Conservation (phyloP, 2,797 vertebrate genomes). For the Malacoraja senta region DNA sequence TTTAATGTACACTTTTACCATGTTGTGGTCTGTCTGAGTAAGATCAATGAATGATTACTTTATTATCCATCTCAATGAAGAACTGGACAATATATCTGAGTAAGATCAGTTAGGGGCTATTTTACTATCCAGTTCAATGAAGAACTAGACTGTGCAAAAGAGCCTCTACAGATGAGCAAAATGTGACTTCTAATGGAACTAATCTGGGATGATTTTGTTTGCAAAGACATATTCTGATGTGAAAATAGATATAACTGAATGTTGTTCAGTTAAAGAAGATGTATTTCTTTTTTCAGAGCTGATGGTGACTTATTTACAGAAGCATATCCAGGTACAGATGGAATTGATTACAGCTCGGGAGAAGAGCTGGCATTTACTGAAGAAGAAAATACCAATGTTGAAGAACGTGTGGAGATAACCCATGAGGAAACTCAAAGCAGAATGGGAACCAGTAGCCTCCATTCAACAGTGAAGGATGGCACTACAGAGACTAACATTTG, state of each 20-base stretch:
- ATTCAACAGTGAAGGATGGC: too few relatives aligned
- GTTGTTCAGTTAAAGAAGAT: neutral
- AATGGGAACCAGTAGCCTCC: neutral
- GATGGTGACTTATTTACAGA: neutral
- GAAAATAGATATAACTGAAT: neutral
- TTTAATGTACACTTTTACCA: neutral
- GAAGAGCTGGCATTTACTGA: slow-evolving; percentile 23
- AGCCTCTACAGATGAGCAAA: neutral
- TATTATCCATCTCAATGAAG: too few relatives aligned
- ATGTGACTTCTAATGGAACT: neutral
- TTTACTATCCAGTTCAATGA: too few relatives aligned
- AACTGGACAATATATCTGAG: neutral
- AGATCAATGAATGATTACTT: neutral
- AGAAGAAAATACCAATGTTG: neutral
- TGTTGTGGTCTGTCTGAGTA: neutral
- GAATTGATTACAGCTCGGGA: neutral
- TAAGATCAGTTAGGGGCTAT: neutral
- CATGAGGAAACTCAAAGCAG: neutral
- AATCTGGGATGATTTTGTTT: neutral
- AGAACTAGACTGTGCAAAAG: too few relatives aligned
- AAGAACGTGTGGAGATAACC: neutral
- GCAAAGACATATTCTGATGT: neutral
- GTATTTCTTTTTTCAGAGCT: slow-evolving; percentile 31
- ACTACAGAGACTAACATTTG: neutral
- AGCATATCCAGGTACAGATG: neutral